Evolutionary conservation across 2,888 invertebrate genomes (phyloP).

Genomic region (Drosophila prostipennis): DNA sequence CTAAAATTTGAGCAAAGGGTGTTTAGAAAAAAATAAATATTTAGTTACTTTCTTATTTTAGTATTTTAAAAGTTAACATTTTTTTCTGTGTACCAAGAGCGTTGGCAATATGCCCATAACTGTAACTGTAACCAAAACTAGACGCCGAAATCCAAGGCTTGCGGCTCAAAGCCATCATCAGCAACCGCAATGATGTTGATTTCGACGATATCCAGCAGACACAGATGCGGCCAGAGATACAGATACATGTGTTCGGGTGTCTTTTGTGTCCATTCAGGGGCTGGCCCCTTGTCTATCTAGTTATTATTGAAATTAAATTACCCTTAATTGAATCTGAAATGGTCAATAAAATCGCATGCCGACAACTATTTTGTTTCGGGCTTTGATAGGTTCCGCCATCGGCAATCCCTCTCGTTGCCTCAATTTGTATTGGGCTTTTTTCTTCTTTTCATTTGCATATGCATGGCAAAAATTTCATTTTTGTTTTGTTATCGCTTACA

Average conservation of each 20-base stretch:
- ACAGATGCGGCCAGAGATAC: slow-evolving; percentile 9
- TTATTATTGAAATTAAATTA: slow-evolving; percentile 80
- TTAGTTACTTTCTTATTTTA: not conserved
- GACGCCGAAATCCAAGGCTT: slow-evolving; percentile 32
- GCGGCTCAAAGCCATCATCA: slow-evolving; percentile 52
- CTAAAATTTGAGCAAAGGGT: too few species aligned
- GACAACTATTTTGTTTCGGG: slow-evolving; percentile 66
- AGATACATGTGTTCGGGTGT: slow-evolving; percentile 37
- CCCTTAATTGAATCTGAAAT: slow-evolving; percentile 78
- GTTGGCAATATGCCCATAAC: slow-evolving; percentile 25
- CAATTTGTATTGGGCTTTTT: slow-evolving; percentile 43
- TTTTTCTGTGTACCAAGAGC: not conserved
- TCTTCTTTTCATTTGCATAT: slow-evolving; percentile 65
- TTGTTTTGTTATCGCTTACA: slow-evolving; percentile 38
- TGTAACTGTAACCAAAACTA: slow-evolving; percentile 48
- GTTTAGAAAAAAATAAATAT: too few species aligned
- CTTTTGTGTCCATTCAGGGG: slow-evolving; percentile 30
- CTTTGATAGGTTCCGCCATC: slow-evolving; percentile 59
- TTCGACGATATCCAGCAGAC: slow-evolving; percentile 22
- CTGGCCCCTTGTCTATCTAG: slow-evolving; percentile 61
- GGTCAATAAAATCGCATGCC: slow-evolving; percentile 79
- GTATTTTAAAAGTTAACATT: not conserved
- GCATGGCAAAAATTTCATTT: slow-evolving; percentile 53
- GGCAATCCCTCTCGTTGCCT: slow-evolving; percentile 25
- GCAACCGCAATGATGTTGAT: slow-evolving; percentile 25